Evolutionary conservation across 2,113 vertebrate species (phyloP), one percentile per base, ranked within the genome.

Genomic region (Hyperopisus bebe): DNA sequence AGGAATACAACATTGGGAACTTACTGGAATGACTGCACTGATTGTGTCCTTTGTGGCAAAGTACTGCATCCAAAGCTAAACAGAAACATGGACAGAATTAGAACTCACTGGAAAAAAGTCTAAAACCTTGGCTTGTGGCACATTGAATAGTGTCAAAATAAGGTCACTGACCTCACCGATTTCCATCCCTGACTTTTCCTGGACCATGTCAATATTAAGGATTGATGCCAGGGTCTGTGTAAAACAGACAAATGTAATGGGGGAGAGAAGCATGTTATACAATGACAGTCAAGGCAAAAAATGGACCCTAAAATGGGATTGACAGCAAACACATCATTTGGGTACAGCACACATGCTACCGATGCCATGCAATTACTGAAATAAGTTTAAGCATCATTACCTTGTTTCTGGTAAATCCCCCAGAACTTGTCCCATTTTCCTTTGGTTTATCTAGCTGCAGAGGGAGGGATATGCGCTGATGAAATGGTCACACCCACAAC

Each of bases 11-110:
- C 4, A 80, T 24, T 3, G 70, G 19, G 2, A 58, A 97, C 98
- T 98, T 95, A 99, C 98, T 66, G 98, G 98, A 94, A 99, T 98
- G 93, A 97, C 96, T 15, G 98, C 97, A 66, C 97, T 98, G 94
- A 99, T 95, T 0, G 98, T 98, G 92, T 99, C 97, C 93, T 97
- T 97, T 44, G 93, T 94, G 85, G 98, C 95, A 93, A 96, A 99
- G 94, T 97, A 98, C 35, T 97, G 94, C 94, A 95, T 97, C 98
- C 98, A 99, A 82, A 99, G 97, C 98, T 99, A 94, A n/a, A 91
- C 90, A 88, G 47, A 89, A 1, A 88, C 91, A 83, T 1, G 47
- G 15, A 48, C 8, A 11, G n/a, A 19, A 88, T 82, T 42, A 42
- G 13, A 66, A 10, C 19, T 39, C 17, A 82, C 46, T 88, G 53